Evolutionary conservation across 2,888 invertebrate genomes (phyloP).

Genomic region (Perdita meconis): DNA sequence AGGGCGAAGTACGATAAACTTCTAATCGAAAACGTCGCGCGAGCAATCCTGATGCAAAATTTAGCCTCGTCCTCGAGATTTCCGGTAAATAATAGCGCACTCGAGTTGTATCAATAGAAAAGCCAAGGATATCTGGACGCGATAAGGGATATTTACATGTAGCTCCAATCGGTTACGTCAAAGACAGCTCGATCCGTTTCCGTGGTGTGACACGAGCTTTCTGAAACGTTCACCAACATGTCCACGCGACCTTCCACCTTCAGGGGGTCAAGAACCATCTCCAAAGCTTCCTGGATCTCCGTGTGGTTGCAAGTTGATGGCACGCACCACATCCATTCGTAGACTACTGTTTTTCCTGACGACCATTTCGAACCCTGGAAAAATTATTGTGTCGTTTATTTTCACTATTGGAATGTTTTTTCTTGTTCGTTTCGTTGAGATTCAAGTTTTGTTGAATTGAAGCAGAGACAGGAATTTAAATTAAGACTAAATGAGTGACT

Average conservation of each 20-base stretch:
- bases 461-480: too few species aligned
- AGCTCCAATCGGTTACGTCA: constrained; percentile 74
- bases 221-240: constrained; percentile 69
- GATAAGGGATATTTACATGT: constrained; percentile 73
- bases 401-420: too few species aligned
- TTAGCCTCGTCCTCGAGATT: constrained; percentile 31
- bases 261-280: constrained; percentile 73
- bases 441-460: too few species aligned
- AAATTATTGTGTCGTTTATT: background rate
- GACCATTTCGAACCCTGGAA: constrained; percentile 57
- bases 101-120: background rate
- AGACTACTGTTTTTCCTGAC: constrained; percentile 42
- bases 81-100: constrained; percentile 6
- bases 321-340: constrained; percentile 80
- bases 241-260: constrained; percentile 73
- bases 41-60: background rate
- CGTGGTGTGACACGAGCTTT: constrained; percentile 74
- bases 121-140: constrained; percentile 9
- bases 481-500: too few species aligned
- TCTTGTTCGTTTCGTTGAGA: too few species aligned
- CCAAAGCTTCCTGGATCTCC: constrained; percentile 75
- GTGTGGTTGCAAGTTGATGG: constrained; percentile 78
- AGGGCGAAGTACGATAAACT: constrained; percentile 15
- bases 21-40: background rate
- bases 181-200: constrained; percentile 63